Base-by-base conservation (phyloP, 2,113 vertebrate genomes). In the Phrynosoma blainvillii region DNA sequence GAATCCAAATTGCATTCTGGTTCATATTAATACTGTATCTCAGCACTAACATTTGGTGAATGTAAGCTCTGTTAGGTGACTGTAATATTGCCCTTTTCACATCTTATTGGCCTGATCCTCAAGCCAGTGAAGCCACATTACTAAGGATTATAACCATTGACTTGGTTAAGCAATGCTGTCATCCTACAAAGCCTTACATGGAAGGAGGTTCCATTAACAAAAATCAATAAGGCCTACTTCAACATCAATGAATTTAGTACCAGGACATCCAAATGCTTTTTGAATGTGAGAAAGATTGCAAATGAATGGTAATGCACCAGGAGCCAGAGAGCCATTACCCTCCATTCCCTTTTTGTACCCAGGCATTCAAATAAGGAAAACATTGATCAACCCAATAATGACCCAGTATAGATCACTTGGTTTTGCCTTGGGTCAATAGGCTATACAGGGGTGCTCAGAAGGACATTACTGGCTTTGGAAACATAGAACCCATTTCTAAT, bases 21-120 rank as follows among this genome's bases (percentile, higher is more conserved):
- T 93, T 92, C 86, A 91, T 42, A 10, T 88, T 90, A 59, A 86
- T 84, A 23, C 52, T 94, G 13, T 56, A 86, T 77, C 82, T 88
- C 0, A 87, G 70, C 0, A 0, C 11, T 89, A 75, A 66, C 16
- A 47, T 27, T 36, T 85, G 75, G 14, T 66, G 20, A 40, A 59
- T 18, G 59, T 16, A 62, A 54, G 40, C 40, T 77, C 40, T 52
- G 16, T 42, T 86, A 27, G 11, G 20, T 12, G 16, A 78, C 21
- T 66, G 36, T 54, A 52, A 68, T 30, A 65, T 10, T 68, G 66
- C 21, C 66, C 23, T 68, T 68, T 25, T 27, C 9, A 27, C 66
- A 27, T 25, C 66, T 27, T 68, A 40, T 82, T 40, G 27, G 2
- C 40, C 66, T 52, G 27, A 83, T 71, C 36, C 30, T 13, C 18